A percentile compares a stretch with the other conserved stretches of the same genome.
Conservation (phyloP, 2,888 invertebrate species). For the Chromoteleia sp. region DNA sequence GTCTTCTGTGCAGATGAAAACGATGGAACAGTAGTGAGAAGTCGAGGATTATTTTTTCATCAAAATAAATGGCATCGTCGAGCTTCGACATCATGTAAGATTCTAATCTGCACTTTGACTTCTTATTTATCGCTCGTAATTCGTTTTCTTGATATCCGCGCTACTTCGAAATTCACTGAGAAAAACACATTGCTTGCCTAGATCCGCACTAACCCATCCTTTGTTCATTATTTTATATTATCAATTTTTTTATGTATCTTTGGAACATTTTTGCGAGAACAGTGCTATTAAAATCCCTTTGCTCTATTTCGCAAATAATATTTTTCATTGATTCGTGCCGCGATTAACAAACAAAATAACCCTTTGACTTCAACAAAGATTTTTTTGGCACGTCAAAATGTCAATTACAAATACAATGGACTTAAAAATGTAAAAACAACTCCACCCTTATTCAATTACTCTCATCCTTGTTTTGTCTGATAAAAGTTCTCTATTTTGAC, state of each 20-base stretch:
- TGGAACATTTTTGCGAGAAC: background rate
- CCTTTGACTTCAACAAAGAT: too few species aligned
- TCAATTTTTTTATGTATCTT: background rate
- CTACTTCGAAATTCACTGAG: constrained; percentile 41
- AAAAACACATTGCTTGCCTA: constrained; percentile 37
- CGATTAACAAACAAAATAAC: background rate
- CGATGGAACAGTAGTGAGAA: constrained; percentile 49
- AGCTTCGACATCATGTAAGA: constrained; percentile 47
- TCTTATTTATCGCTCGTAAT: constrained; percentile 20
- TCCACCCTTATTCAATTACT: too few species aligned
- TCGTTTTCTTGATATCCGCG: constrained; percentile 28
- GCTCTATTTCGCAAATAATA: background rate
- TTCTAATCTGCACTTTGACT: constrained; percentile 41
- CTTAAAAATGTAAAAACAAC: background rate
- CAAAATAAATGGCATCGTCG: constrained; percentile 50
- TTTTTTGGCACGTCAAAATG: too few species aligned
- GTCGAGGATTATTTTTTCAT: constrained; percentile 33
- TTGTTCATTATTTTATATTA: constrained; percentile 21
- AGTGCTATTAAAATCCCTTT: background rate
- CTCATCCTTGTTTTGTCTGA: background rate
- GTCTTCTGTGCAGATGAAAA: constrained; percentile 53
- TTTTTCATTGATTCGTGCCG: background rate
- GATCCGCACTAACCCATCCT: constrained; percentile 18
- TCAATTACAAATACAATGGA: too few species aligned
- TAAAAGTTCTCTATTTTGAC: background rate